Base-by-base conservation (phyloP, 2,888 invertebrate genomes). In the Agriotes lineatus region DNA sequence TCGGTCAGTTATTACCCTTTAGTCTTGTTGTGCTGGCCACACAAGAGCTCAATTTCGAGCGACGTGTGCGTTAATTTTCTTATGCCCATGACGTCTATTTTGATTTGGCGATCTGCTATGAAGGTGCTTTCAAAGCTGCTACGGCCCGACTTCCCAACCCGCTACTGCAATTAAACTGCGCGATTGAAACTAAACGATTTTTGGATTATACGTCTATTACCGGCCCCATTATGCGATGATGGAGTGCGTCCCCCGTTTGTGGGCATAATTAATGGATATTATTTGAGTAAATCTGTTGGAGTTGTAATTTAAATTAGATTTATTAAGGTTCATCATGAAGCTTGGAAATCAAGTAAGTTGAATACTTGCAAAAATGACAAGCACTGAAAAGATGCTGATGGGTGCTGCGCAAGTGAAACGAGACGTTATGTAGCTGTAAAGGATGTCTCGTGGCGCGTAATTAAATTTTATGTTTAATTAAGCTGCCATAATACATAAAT, bases 401-500 rank as follows among this genome's bases (percentile, higher is more conserved):
- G 42, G 16, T 42, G 16, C 16, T 42, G 42, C 42, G 42, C 16
- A 42, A 42, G 16, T 42, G 16, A 42, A 42, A 42, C 16, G 42
- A 14, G 42, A 18, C 16, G 16, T 42, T 42, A 42, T 18, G 9
- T 42, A 14, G 16, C 42, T 16, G 16, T 42, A 9, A 42, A 42
- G 16, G 16, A 42, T 42, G 18, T 42, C 42, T 20, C 22, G 48
- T 18, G 48, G 48, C 48, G 12, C 48, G 48, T 48, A 48, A 48
- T 48, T 48, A 48, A 48, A 48, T 48, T 42, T 48, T 48, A 48
- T 22, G 48, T 48, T 48, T 48, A 48, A 48, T 48, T 48, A 22
- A 48, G 22, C 22, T 48, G 22, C 10, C 48, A 48, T 48, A 48
- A 48, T n/a, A 18, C 12, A 22, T 48, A 48, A 48, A 48, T 48